Percentiles rank a stretch among this genome's conserved stretches.
These are phyloP conservation scores for Zoanthus sociatus DNA, from an alignment of 92 coral and sea anemone genomes.

Conservation along the genomic window DNA sequence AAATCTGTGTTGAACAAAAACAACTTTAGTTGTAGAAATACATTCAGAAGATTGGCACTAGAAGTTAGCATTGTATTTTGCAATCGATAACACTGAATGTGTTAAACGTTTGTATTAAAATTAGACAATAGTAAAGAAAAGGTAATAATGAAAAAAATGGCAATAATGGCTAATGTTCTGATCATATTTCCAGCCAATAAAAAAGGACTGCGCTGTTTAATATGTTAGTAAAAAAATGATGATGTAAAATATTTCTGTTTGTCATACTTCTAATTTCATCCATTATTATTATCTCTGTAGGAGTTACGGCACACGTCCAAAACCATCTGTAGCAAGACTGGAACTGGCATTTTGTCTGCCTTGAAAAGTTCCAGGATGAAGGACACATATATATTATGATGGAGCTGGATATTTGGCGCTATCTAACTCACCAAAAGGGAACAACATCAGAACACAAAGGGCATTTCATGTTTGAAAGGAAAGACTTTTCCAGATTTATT, in stretches of 20 bases:
- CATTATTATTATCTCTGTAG: no score
- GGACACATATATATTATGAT: conserved; percentile 29
- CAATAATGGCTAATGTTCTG: background rate
- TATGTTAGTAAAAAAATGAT: no score
- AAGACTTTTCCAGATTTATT: conserved; percentile 59
- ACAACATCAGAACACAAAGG: conserved; percentile 58
- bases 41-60: conserved; percentile 3
- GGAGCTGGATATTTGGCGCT: conserved; percentile 70
- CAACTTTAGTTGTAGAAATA: background rate
- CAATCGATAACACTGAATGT: background rate
- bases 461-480: conserved; percentile 49
- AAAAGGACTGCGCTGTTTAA: no score
- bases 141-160: background rate
- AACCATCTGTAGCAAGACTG: conserved; percentile 45
- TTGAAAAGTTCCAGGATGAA: conserved; percentile 50
- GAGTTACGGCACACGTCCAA: background rate
- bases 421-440: conserved; percentile 41
- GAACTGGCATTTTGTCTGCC: conserved; percentile 59
- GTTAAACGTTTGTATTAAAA: background rate
- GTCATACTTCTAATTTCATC: no score
- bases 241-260: no score
- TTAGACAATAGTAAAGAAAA: background rate
- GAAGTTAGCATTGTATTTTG: background rate
- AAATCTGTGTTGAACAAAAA: conserved; percentile 15
- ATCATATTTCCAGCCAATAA: no score